Base-by-base conservation (phyloP, 2,888 invertebrate species). In the Ceratothoa steindachneri region DNA sequence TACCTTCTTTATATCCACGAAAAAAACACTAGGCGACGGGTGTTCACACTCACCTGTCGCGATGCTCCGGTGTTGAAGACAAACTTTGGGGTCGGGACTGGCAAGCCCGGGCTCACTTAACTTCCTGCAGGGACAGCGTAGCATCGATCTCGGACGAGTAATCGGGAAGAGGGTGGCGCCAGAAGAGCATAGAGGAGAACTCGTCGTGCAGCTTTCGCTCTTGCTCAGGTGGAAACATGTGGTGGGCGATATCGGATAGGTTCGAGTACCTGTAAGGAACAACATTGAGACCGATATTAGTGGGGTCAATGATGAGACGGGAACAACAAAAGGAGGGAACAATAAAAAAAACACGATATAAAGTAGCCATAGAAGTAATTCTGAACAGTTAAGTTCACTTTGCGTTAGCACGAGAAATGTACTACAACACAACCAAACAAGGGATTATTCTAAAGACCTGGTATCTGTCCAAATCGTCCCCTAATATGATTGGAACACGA, bases 161-260 rank as follows among this genome's bases (percentile, higher is more conserved):
- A 78, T 88, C 87, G 1, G 88, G 89, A 80, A 97, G 87, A 9
- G 96, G 95, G 81, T 93, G 92, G 80, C 96, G 90, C 97, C 97
- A 97, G 85, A 91, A 97, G 82, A 92, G 90, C 81, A 95, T 95
- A 83, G 91, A 90, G 76, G 93, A 93, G 87, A 90, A 97, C 75
- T 87, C 86, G 55, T 83, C 83, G 19, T 82, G 80, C 12, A 81
- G 80, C 72, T 84, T 89, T 89, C 80, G 89, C 82, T 87, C 88
- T 82, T 87, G 87, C 67, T 92, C 91, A 0, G 86, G 84, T 81
- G 97, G 98, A 86, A 97, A 98, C 85, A 98, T 89, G 85, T 96
- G 95, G 87, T 98, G 97, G 80, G 94, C 97, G 81, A 97, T 90
- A 85, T 92, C 92, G 80, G 92, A 92, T 91, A 97, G 93, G 85